phyloP scores from a whole-genome alignment of 1,140 invertebrate species.

The Drosophila navojoa region DNA sequence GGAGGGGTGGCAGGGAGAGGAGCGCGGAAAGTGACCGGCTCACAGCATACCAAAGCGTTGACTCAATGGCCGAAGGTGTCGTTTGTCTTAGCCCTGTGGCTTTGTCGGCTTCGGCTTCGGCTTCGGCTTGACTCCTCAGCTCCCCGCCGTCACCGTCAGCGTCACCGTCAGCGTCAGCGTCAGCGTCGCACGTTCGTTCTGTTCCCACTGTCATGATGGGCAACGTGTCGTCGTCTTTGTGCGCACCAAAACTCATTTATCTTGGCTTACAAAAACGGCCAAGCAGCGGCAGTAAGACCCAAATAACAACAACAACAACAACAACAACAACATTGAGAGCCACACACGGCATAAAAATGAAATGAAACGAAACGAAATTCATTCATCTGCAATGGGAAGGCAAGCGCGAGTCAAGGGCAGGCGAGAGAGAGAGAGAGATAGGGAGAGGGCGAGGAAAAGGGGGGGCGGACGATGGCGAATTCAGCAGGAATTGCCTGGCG shows the following conservation, averaged over 20 bases:
- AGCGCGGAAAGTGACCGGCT: neutral
- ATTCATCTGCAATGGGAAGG: conserved; percentile 70
- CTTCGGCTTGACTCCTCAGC: conserved; percentile 42
- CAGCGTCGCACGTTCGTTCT: neutral
- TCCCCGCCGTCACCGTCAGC: neutral
- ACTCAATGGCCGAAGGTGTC: conserved; percentile 77
- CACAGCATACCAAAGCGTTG: conserved; percentile 74
- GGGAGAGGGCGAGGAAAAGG: neutral
- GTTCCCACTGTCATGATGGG: conserved; percentile 48
- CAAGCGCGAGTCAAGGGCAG: conserved; percentile 65
- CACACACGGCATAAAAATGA: conserved; percentile 43
- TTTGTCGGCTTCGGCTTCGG: conserved; percentile 76
- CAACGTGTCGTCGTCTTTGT: conserved; percentile 81
- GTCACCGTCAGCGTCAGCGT: too few species aligned
- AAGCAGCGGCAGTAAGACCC: conserved; percentile 9
- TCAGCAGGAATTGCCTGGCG: neutral
- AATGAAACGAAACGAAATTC: conserved; percentile 59
- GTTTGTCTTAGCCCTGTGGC: conserved; percentile 70
- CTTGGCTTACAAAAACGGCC: conserved; percentile 71
- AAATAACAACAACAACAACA: conserved; percentile 25
- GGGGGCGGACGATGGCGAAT: neutral
- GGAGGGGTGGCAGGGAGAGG: neutral
- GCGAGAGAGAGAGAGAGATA: neutral
- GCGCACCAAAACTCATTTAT: conserved; percentile 80
- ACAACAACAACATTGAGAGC: neutral